These are phyloP conservation scores for Hypolimnas misippus DNA, from an alignment of 2,888 invertebrate species.

Conservation along the genomic window DNA sequence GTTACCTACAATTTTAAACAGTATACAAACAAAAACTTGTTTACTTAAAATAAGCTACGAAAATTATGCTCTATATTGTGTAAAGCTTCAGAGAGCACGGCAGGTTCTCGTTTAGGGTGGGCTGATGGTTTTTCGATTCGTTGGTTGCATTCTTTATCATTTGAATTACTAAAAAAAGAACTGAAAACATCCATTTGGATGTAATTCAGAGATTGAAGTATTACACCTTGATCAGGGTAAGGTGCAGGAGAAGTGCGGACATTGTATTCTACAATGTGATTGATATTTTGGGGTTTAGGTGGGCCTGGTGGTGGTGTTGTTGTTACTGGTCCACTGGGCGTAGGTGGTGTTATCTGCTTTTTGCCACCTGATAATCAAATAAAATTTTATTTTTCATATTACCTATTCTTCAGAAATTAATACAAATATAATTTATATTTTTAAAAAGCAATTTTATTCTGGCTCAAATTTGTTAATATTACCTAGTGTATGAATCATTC, in stretches of 20 bases:
- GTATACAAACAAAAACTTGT: slow-evolving; percentile 29
- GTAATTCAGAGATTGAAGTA: slow-evolving; percentile 76
- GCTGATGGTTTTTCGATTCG: slow-evolving; percentile 49
- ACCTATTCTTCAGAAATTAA: too few relatives aligned
- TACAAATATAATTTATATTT: too few relatives aligned
- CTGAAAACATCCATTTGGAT: slow-evolving; percentile 80
- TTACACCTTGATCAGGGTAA: slow-evolving; percentile 74
- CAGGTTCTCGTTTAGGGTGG: slow-evolving; percentile 58
- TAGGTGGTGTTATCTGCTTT: slow-evolving; percentile 47
- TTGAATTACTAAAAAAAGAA: slow-evolving; percentile 61
- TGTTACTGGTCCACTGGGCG: slow-evolving; percentile 37
- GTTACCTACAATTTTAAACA: slow-evolving; percentile 41
- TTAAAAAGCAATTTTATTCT: neutral
- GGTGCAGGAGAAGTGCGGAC: slow-evolving; percentile 57
- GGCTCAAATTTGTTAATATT: slow-evolving; percentile 21
- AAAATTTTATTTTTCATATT: slow-evolving; percentile 12
- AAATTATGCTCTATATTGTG: slow-evolving; percentile 74
- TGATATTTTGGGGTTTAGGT: slow-evolving; percentile 45
- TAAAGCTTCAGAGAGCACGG: slow-evolving; percentile 67
- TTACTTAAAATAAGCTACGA: slow-evolving; percentile 73
- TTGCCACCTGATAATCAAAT: slow-evolving; percentile 38
- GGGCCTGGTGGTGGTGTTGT: slow-evolving; percentile 44
- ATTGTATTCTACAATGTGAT: slow-evolving; percentile 43
- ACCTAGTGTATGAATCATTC: slow-evolving; percentile 72
- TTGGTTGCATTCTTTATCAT: slow-evolving; percentile 44